phyloP scores from a whole-genome alignment of 2,888 invertebrate genomes.

The Pterostichus madidus region DNA sequence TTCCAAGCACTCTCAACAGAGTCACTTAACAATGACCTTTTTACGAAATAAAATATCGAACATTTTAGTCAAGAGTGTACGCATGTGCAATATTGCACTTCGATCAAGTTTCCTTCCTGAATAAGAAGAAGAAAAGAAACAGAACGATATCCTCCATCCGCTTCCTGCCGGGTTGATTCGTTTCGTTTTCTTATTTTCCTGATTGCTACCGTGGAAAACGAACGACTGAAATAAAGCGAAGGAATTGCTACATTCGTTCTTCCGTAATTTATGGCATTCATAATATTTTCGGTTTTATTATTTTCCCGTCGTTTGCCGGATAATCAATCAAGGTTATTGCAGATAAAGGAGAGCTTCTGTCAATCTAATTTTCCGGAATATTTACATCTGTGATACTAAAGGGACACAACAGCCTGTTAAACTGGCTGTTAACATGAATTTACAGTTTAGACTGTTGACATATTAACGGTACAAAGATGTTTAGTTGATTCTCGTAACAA shows the following conservation, averaged over 20 bases:
- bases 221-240: constrained; percentile 5
- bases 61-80: neutral
- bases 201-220: constrained; percentile 31
- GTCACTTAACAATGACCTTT: neutral
- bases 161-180: neutral
- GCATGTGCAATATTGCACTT: constrained; percentile 1
- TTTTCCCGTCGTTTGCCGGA: constrained; percentile 15
- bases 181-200: constrained; percentile 9
- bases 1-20: neutral
- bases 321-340: constrained; percentile 2
- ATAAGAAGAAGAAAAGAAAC: neutral
- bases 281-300: constrained; percentile 40
- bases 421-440: too few species aligned
- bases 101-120: constrained; percentile 1
- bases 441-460: too few species aligned
- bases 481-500: too few species aligned
- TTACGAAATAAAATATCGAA: neutral
- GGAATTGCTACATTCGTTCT: constrained; percentile 32
- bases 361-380: too few species aligned
- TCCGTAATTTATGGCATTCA: constrained; percentile 44
- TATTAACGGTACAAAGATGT: too few species aligned
- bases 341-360: neutral
- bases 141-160: neutral
- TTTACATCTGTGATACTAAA: neutral
- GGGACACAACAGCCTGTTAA: neutral